Percentiles rank a stretch among this genome's conserved stretches.
phyloP scores from a whole-genome alignment of 1,140 invertebrate species.

The Agraylea sexmaculata region DNA sequence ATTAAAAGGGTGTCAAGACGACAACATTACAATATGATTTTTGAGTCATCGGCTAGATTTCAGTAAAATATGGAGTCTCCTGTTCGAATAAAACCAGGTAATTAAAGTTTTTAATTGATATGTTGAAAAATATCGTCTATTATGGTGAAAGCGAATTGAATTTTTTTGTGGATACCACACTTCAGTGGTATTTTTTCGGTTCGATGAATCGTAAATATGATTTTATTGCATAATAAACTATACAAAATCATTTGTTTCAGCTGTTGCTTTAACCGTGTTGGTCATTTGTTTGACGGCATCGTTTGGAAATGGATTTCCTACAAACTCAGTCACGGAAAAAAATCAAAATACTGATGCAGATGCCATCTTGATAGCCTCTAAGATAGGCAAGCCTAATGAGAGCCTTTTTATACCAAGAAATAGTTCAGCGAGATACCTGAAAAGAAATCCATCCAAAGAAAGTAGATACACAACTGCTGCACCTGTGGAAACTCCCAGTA shows the following conservation, averaged over 20 bases:
- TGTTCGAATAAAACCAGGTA: conserved; percentile 21
- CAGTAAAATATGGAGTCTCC: conserved; percentile 21
- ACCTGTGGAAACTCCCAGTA: not conserved
- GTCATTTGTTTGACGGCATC: too few species aligned
- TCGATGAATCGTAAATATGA: not conserved
- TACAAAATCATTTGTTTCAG: conserved; percentile 5
- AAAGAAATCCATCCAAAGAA: conserved; percentile 9
- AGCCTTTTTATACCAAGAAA: too few species aligned
- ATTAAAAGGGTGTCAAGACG: too few species aligned
- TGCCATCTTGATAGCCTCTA: too few species aligned
- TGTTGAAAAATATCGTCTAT: not conserved
- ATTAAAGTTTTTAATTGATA: not conserved
- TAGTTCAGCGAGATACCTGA: conserved; percentile 11
- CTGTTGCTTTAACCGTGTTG: too few species aligned
- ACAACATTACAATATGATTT: too few species aligned
- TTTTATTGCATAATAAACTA: conserved; percentile 1
- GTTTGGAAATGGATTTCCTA: too few species aligned
- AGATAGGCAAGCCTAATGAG: too few species aligned
- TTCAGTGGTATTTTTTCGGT: conserved; percentile 1
- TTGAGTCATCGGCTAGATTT: too few species aligned
- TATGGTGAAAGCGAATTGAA: not conserved
- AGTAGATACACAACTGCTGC: conserved; percentile 2
- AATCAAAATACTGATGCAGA: too few species aligned
- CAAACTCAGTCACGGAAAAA: too few species aligned
- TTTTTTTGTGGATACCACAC: not conserved